Evolutionary conservation across 2,797 vertebrate genomes (phyloP).

Genomic region (Gymnodraco acuticeps): DNA sequence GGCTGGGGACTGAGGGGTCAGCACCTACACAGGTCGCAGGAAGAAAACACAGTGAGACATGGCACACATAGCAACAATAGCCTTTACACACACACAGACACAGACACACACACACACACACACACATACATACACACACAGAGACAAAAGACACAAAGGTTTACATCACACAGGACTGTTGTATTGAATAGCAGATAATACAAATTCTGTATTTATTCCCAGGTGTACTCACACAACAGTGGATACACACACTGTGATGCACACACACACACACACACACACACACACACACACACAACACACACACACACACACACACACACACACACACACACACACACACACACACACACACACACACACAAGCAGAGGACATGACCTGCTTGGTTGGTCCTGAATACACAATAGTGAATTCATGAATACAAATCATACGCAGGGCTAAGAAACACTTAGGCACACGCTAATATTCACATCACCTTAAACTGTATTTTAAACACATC

Average conservation of each 20-base stretch:
- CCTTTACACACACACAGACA: conserved; percentile 9
- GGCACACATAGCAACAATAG: conserved; percentile 39
- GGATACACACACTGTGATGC: neutral
- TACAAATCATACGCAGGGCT: conserved; percentile 62
- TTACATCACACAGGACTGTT: conserved; percentile 12
- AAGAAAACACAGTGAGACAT: conserved; percentile 34
- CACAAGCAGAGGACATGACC: conserved; percentile 70
- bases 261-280: conserved; percentile 16
- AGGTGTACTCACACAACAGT: neutral
- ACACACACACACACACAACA: conserved; percentile 27
- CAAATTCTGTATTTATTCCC: conserved; percentile 24
- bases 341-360: conserved; percentile 7
- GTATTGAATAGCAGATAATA: conserved; percentile 23
- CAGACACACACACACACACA: no score
- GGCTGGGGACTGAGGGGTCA: conserved; percentile 43
- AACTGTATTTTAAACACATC: conserved; percentile 44
- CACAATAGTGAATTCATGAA: conserved; percentile 72
- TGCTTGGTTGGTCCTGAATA: conserved; percentile 62
- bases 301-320: conserved; percentile 34
- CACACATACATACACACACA: no score
- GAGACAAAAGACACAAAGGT: neutral
- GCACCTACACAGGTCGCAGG: conserved; percentile 49
- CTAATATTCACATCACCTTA: conserved; percentile 46
- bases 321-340: conserved; percentile 37
- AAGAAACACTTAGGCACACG: conserved; percentile 33